Percentiles rank a stretch among this genome's conserved stretches.
phyloP scores from a whole-genome alignment of 2,113 vertebrate species.

The Anser brachyrhynchus region DNA sequence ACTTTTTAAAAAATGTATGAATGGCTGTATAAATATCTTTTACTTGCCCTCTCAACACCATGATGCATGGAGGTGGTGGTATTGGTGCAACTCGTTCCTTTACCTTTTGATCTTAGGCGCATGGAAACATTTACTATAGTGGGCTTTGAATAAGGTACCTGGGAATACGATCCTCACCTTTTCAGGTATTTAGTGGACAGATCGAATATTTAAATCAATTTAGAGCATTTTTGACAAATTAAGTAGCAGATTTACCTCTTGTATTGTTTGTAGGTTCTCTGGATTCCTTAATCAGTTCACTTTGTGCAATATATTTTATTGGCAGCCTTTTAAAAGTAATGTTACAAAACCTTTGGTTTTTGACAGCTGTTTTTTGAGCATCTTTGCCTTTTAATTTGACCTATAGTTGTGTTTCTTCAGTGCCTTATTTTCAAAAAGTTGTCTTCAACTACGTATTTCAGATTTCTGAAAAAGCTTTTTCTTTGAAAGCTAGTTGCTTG shows the following conservation, averaged over 20 bases:
- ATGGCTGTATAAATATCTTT: background rate
- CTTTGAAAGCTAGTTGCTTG: background rate
- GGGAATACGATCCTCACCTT: background rate
- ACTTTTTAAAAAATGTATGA: background rate
- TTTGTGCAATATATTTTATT: background rate
- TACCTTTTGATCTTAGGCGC: background rate
- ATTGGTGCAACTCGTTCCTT: background rate
- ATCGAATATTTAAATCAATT: background rate
- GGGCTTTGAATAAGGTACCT: background rate
- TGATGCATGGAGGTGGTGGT: background rate
- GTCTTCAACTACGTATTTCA: background rate
- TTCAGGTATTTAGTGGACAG: background rate
- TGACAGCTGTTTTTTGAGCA: background rate
- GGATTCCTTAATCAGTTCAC: background rate
- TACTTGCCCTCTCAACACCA: background rate
- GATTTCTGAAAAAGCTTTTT: background rate
- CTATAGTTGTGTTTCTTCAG: background rate
- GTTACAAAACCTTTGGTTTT: background rate
- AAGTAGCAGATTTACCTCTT: background rate
- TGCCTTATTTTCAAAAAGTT: background rate
- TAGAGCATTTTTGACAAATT: background rate
- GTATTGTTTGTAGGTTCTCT: background rate
- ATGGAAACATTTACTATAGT: background rate
- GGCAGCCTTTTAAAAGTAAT: background rate
- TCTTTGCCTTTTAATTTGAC: background rate